A percentile compares a stretch with the other conserved stretches of the same genome.
Evolutionary conservation across 2,888 invertebrate genomes (phyloP).

Genomic region (Phengaris alcon): DNA sequence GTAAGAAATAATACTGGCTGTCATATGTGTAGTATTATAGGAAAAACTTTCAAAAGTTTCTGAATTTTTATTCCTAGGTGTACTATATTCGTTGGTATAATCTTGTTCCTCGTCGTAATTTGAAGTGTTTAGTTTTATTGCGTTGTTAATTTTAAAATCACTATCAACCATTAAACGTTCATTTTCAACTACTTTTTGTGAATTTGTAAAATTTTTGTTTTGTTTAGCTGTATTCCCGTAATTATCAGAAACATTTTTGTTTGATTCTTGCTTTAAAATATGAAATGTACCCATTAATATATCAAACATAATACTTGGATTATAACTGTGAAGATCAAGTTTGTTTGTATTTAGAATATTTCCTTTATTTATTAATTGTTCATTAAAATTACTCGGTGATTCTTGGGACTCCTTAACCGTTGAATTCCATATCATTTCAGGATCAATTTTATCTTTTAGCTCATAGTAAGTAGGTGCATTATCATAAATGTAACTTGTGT

Average conservation of each 20-base stretch:
- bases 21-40: neutral
- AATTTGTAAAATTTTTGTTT: conserved; percentile 14
- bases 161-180: neutral
- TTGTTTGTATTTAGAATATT: conserved; percentile 31
- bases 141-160: conserved; percentile 1
- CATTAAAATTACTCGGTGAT: conserved; percentile 49
- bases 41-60: neutral
- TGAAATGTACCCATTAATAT: conserved; percentile 34
- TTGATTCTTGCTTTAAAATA: conserved; percentile 25
- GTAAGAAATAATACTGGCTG: neutral
- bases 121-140: neutral
- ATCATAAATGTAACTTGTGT: conserved; percentile 33
- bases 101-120: neutral
- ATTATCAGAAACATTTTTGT: conserved; percentile 17
- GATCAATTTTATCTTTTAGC: conserved; percentile 41
- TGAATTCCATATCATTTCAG: conserved; percentile 52
- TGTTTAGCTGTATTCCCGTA: conserved; percentile 1
- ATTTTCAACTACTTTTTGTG: neutral
- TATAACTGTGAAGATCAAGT: conserved; percentile 29
- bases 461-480: conserved; percentile 35
- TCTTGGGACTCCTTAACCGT: conserved; percentile 53
- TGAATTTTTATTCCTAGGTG: neutral
- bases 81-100: conserved; percentile 7
- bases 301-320: conserved; percentile 32
- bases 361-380: conserved; percentile 47